These are phyloP conservation scores for Volucella bombylans DNA, from an alignment of 2,888 invertebrate species.

Conservation along the genomic window DNA sequence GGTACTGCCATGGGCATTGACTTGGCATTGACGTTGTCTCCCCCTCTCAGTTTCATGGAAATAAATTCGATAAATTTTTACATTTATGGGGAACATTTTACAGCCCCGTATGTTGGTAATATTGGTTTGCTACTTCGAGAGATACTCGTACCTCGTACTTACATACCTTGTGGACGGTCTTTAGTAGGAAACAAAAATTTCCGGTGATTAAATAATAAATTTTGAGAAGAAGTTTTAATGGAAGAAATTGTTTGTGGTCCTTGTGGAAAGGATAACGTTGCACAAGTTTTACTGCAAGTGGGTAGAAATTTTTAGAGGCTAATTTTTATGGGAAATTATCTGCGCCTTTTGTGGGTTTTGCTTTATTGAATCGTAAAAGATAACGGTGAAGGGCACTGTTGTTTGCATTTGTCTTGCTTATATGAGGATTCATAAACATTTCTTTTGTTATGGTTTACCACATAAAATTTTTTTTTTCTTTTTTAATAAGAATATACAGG, in stretches of 20 bases:
- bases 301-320: constrained; percentile 11
- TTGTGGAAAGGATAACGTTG: constrained; percentile 31
- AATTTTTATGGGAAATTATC: constrained; percentile 33
- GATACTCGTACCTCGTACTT: background rate
- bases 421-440: constrained; percentile 26
- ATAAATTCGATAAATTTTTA: constrained; percentile 51
- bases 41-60: constrained; percentile 15
- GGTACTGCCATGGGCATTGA: background rate
- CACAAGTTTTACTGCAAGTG: constrained; percentile 22
- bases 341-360: constrained; percentile 15
- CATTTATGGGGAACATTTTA: constrained; percentile 50
- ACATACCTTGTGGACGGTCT: constrained; percentile 7
- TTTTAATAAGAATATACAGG: no score
- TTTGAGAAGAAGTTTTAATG: constrained; percentile 36
- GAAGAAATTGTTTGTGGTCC: background rate
- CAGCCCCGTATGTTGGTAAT: constrained; percentile 8
- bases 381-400: background rate
- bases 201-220: constrained; percentile 59
- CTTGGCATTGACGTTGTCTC: background rate
- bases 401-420: constrained; percentile 16
- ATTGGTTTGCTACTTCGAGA: background rate
- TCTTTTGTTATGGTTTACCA: background rate
- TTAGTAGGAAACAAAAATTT: background rate
- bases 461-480: background rate
- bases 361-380: constrained; percentile 31